Percentiles rank a stretch among this genome's conserved stretches.
phyloP scores from a whole-genome alignment of 2,113 vertebrate species.

The Oncorhynchus mykiss region DNA sequence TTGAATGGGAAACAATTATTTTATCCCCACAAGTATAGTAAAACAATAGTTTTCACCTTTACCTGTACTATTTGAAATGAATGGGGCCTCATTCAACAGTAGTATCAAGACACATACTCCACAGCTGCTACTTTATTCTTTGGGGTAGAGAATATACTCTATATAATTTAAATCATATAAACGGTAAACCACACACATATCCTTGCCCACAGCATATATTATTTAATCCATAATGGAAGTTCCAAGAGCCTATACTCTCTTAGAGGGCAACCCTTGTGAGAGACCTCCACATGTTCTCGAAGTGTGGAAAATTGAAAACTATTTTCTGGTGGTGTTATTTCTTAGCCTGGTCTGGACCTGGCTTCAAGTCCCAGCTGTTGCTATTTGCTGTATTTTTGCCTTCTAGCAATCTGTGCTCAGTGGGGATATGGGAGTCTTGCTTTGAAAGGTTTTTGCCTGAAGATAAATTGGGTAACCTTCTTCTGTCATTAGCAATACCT shows the following conservation, averaged over 20 bases:
- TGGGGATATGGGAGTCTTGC: conserved; percentile 46
- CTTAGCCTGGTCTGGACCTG: conserved; percentile 27
- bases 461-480: conserved; percentile 82
- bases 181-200: too few relatives aligned
- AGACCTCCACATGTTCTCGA: not conserved
- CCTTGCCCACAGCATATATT: too few relatives aligned
- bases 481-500: conserved; percentile 79
- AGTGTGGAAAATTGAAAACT: not conserved
- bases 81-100: too few relatives aligned
- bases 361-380: conserved; percentile 27
- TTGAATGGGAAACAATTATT: too few relatives aligned
- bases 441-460: conserved; percentile 71
- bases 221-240: not conserved
- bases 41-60: too few relatives aligned
- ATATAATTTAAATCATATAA: too few relatives aligned
- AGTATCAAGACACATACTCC: too few relatives aligned
- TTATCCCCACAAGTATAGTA: too few relatives aligned
- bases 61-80: too few relatives aligned
- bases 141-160: too few relatives aligned
- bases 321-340: conserved; percentile 11
- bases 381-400: conserved; percentile 32
- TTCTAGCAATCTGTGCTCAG: conserved; percentile 47
- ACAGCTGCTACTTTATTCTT: too few relatives aligned
- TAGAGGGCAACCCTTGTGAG: too few relatives aligned
- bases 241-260: not conserved